Conservation (phyloP, 2,888 invertebrate genomes). For the Xylocampa areola region DNA sequence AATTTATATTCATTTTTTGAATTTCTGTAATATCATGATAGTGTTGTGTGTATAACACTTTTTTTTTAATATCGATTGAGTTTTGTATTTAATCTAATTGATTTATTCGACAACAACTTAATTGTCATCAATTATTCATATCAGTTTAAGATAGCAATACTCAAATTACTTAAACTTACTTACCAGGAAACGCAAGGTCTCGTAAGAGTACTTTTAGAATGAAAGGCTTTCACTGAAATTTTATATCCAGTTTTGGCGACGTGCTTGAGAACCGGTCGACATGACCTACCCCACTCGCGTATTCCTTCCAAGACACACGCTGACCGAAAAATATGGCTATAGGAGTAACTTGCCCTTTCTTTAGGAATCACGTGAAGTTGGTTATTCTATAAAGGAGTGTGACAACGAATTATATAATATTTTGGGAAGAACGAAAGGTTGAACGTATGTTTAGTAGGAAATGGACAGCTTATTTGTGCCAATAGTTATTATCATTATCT, state of each 20-base stretch:
- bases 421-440: no score
- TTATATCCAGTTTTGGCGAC: constrained; percentile 50
- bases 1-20: constrained; percentile 36
- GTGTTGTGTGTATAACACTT: constrained; percentile 1
- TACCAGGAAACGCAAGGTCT: not conserved
- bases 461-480: no score
- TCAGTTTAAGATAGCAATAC: not conserved
- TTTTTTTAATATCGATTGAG: not conserved
- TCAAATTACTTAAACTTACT: not conserved
- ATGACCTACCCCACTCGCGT: constrained; percentile 54
- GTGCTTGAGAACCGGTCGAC: constrained; percentile 48
- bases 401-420: no score
- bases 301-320: constrained; percentile 36
- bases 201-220: constrained; percentile 10
- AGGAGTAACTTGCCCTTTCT: constrained; percentile 39
- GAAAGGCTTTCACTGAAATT: constrained; percentile 58
- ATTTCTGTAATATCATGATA: constrained; percentile 12
- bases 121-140: not conserved
- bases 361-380: no score
- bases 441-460: no score
- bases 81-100: not conserved
- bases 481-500: no score
- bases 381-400: no score
- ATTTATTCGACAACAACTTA: not conserved
- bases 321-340: constrained; percentile 31